phyloP scores from a whole-genome alignment of 2,113 vertebrate species.

The Rhynchomys soricoides region DNA sequence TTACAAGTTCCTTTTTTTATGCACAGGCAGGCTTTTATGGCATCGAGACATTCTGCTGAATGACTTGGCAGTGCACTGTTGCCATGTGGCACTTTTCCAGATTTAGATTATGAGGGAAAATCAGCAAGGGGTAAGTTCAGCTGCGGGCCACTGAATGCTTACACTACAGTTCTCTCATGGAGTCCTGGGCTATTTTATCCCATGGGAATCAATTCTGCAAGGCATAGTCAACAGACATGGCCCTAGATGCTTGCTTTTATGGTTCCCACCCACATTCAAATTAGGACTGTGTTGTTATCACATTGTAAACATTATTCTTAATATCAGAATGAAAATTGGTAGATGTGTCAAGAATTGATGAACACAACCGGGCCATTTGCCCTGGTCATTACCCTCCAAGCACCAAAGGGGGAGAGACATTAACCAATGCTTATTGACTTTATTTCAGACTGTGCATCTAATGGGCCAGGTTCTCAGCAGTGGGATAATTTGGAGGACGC shows the following conservation, averaged over 20 bases:
- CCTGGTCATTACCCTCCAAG: constrained; percentile 43
- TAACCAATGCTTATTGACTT: constrained; percentile 55
- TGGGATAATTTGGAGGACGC: constrained; percentile 9
- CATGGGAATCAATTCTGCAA: constrained; percentile 51
- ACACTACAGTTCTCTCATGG: constrained; percentile 55
- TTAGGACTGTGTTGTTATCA: constrained; percentile 72
- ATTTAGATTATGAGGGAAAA: constrained; percentile 86
- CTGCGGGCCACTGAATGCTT: constrained; percentile 83
- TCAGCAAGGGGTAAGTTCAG: constrained; percentile 89
- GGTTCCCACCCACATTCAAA: constrained; percentile 49
- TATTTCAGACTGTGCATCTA: constrained; percentile 36
- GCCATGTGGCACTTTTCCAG: constrained; percentile 84
- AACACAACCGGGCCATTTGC: neutral
- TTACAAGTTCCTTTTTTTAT: constrained; percentile 71
- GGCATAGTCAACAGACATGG: constrained; percentile 62
- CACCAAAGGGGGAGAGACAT: constrained; percentile 37
- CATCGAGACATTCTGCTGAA: constrained; percentile 81
- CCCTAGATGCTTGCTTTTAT: constrained; percentile 81
- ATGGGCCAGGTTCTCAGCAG: constrained; percentile 23
- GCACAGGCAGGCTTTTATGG: constrained; percentile 82
- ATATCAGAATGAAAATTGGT: constrained; percentile 56
- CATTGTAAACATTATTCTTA: constrained; percentile 80
- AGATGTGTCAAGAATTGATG: neutral
- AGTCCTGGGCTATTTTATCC: constrained; percentile 56
- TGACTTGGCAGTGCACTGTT: constrained; percentile 75